phyloP scores from a whole-genome alignment of 2,113 vertebrate species.

The Brachirus orientalis region DNA sequence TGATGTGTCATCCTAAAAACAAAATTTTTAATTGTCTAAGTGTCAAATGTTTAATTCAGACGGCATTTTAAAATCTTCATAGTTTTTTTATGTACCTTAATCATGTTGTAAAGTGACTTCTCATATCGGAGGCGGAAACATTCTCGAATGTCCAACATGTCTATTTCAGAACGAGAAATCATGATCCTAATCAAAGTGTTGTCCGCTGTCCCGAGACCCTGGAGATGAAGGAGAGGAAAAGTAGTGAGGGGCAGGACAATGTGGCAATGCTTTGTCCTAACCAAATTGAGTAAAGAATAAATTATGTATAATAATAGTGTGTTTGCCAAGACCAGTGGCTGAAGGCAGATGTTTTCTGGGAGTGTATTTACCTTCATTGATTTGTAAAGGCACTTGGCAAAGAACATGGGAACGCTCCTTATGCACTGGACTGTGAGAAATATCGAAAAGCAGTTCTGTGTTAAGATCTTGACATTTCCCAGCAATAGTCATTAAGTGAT shows the following conservation, averaged over 20 bases:
- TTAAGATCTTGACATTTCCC: slow-evolving; percentile 11
- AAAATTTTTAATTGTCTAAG: background rate
- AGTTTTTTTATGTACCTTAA: slow-evolving; percentile 81
- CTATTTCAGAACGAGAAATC: slow-evolving; percentile 93
- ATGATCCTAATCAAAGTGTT: slow-evolving; percentile 97
- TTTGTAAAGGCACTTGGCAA: slow-evolving; percentile 92
- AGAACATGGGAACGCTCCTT: slow-evolving; percentile 90
- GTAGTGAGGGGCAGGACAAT: background rate
- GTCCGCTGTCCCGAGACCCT: slow-evolving; percentile 95
- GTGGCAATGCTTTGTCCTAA: background rate
- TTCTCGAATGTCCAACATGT: slow-evolving; percentile 96
- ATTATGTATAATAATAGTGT: too few relatives aligned
- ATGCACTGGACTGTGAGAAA: slow-evolving; percentile 87
- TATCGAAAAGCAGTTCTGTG: slow-evolving; percentile 21
- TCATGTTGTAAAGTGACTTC: slow-evolving; percentile 95
- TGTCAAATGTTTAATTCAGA: background rate
- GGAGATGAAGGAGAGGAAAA: slow-evolving; percentile 8
- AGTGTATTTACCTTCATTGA: slow-evolving; percentile 91
- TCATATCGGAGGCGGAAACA: slow-evolving; percentile 94
- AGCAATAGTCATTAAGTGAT: background rate
- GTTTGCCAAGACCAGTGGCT: too few relatives aligned
- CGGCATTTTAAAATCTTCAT: background rate
- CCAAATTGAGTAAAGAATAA: too few relatives aligned
- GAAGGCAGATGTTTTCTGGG: background rate
- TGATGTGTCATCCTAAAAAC: slow-evolving; percentile 91